Evolutionary conservation across 1,140 invertebrate species (phyloP), one percentile per base, ranked within the genome.

Genomic region (Tetragnatha versicolor): DNA sequence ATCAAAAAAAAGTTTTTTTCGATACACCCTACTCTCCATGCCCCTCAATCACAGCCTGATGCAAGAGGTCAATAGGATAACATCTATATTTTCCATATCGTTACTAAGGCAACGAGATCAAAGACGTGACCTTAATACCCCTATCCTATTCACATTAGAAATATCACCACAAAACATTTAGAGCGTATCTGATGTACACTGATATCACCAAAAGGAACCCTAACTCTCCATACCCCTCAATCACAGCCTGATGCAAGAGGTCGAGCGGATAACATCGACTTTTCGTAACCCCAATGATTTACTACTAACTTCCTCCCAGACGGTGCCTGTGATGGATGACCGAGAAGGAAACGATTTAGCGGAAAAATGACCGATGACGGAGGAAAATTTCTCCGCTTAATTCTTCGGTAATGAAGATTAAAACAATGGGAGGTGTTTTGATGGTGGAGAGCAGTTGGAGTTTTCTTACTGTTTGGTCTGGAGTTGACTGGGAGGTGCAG

Each of bases 231-330:
- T n/a, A n/a, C 42, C n/a, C 10, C 14, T 29, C 63, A 22, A 66
- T 66, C 49, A 20, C 31, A 20, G 20, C 29, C 27, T 51, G 25
- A 10, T 51, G 5, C 20, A n/a, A 4, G 9, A 31, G 68, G 47
- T 20, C 29, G 37, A 7, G 20, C 17, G 39, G 49, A 72, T 72
- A 58, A 58, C 68, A 72, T 72, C 68, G 68, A 72, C 68, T 72
- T 72, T 51, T 72, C 49, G 68, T 72, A 72, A 72, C 68, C 68
- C 51, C 51, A 25, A 58, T 72, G 68, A 72, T 72, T 72, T 72
- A 72, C 68, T 72, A 42, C 65, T 51, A 39, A 53, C 33, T n/a
- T 17, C 22, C n/a, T 12, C 9, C 14, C 0, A 6, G 35, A 58
- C 58, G 68, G 58, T 72, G 49, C 51, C 55, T 63, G 5, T 17